Conservation (phyloP, 2,888 invertebrate species). For the Celastrina argiolus region DNA sequence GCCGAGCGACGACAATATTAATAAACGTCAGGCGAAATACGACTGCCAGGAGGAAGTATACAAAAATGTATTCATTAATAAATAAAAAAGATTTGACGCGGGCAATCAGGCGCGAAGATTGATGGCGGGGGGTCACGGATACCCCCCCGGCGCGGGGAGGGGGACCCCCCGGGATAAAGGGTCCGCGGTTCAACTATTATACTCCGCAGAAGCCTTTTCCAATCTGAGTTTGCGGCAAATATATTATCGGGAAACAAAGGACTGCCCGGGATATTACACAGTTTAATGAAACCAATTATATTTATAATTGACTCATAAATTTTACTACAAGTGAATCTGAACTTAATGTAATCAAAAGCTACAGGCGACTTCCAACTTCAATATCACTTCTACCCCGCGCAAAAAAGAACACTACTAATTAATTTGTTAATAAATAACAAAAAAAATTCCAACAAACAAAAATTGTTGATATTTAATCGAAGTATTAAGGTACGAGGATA, state of each 20-base stretch:
- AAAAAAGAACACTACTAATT: no score
- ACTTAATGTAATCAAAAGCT: no score
- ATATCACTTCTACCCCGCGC: no score
- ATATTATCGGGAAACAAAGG: conserved; percentile 2
- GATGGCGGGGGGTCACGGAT: conserved; percentile 1
- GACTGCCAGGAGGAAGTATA: background rate
- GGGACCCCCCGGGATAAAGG: background rate
- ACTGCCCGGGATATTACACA: background rate
- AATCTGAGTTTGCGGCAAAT: conserved; percentile 7
- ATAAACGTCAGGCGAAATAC: conserved; percentile 4
- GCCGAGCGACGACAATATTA: background rate
- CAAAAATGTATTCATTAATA: conserved; percentile 11
- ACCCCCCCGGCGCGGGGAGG: no score
- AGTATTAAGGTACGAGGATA: no score
- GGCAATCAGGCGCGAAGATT: conserved; percentile 20
- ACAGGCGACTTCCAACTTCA: no score
- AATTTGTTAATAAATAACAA: no score
- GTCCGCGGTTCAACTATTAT: background rate
- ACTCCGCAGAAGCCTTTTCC: background rate
- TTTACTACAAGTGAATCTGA: no score
- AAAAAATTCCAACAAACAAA: no score
- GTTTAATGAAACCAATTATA: background rate
- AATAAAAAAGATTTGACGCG: conserved; percentile 18
- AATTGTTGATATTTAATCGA: no score
- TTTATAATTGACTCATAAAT: background rate